Base-by-base conservation (phyloP, 1,140 invertebrate species). In the Papilio glaucus region DNA sequence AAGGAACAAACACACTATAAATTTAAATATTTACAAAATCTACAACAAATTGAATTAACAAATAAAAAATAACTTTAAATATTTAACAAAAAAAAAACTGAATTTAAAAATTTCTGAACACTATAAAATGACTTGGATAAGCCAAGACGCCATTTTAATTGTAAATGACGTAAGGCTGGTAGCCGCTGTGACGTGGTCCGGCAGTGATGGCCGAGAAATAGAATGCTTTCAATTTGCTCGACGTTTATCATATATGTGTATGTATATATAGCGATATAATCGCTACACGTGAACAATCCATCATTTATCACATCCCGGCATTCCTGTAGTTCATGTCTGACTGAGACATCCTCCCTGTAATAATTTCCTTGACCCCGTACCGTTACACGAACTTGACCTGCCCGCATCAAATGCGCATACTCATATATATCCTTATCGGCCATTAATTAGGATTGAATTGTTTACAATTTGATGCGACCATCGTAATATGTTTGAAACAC, bases 261-360 rank as follows among this genome's bases (percentile, higher is more conserved):
- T 39, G 38, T 39, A 8, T 39, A 39, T 49, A 21, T 49, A 42
- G 12, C 13, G 1, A 9, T n/a, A n/a, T 42, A 49, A 49, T 49
- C 18, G 45, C 18, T 21, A 18, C 45, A 49, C 45, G 18, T 10
- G 45, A 21, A 10, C 18, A 49, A 21, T 21, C 18, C 12, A 18
- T 49, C 8, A 49, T 45, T 45, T 45, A 5, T 49, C 18, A 49
- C 45, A 49, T 49, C 45, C 45, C 21, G 45, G 12, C 45, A 49
- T 49, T 49, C 45, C 21, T 49, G 45, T 18, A n/a, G n/a, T 15
- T 45, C n/a, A 49, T 18, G 12, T 21, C 42, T 49, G 18, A 49
- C 45, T 49, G 45, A 49, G 15, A 49, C 3, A 18, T 49, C 45
- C 45, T 49, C 18, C 45, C 45, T 49, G 45, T 15, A 49, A 49